These are phyloP conservation scores for Calvadosia cruxmelitensis DNA, from an alignment of 30 jellyfish, hydroid and myxozoan species.

Conservation along the genomic window DNA sequence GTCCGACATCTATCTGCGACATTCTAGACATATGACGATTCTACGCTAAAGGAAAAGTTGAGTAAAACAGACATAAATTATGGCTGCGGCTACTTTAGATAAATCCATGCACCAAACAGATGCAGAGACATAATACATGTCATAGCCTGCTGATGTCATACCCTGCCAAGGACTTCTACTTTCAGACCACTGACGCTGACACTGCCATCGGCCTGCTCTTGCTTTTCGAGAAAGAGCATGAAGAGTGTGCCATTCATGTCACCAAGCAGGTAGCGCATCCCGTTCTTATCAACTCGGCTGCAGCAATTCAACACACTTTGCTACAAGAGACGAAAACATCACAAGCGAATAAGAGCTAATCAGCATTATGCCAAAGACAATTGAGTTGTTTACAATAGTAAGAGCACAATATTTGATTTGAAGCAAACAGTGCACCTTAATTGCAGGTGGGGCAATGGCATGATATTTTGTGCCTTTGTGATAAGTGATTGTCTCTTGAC, in stretches of 20 bases:
- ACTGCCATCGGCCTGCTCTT: constrained; percentile 48
- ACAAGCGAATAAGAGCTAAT: background rate
- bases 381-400: background rate
- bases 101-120: too few relatives aligned
- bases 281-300: constrained; percentile 71
- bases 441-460: constrained; percentile 93
- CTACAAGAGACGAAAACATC: too few relatives aligned
- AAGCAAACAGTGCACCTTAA: constrained; percentile 36
- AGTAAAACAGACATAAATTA: too few relatives aligned
- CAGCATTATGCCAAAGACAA: background rate
- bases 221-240: constrained; percentile 68
- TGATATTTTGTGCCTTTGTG: constrained; percentile 82
- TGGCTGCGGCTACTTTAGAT: too few relatives aligned
- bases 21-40: too few relatives aligned
- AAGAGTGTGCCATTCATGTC: constrained; percentile 74
- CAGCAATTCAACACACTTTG: constrained; percentile 65
- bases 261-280: constrained; percentile 68
- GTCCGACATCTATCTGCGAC: too few relatives aligned
- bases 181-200: constrained; percentile 61
- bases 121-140: too few relatives aligned
- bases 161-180: constrained; percentile 85
- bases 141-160: too few relatives aligned
- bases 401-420: background rate
- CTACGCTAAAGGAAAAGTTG: too few relatives aligned
- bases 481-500: constrained; percentile 81